phyloP scores from a whole-genome alignment of 2,113 vertebrate genomes.

The Leucosticte australis region DNA sequence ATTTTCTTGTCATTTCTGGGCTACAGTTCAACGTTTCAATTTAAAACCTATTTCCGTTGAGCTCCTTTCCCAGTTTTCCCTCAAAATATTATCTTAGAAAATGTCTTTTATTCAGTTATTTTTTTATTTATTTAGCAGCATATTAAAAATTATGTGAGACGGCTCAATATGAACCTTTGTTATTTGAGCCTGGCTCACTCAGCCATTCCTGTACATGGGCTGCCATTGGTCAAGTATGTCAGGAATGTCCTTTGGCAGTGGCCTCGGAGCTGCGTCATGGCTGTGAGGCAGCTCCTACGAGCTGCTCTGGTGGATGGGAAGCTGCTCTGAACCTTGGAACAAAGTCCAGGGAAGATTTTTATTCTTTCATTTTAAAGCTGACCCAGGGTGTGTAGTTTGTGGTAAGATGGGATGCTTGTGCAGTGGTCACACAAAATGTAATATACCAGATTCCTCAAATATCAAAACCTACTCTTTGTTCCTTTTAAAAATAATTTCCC shows the following conservation, averaged over 20 bases:
- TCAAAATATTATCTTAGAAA: conserved; percentile 59
- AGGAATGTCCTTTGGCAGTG: conserved; percentile 58
- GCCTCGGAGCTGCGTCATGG: neutral
- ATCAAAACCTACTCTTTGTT: neutral
- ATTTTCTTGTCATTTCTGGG: conserved; percentile 69
- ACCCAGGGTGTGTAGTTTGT: neutral
- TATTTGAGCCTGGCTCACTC: conserved; percentile 33
- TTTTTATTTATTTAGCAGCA: conserved; percentile 46
- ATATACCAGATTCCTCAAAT: neutral
- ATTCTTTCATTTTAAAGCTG: neutral
- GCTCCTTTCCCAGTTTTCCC: conserved; percentile 55
- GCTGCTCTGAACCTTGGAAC: neutral
- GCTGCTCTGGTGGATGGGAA: neutral
- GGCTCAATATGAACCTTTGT: conserved; percentile 16
- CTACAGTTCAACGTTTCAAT: conserved; percentile 61
- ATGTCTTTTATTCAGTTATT: neutral
- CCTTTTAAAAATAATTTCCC: neutral
- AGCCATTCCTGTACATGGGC: neutral
- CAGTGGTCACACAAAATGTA: neutral
- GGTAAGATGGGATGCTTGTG: neutral
- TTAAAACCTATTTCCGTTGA: conserved; percentile 57
- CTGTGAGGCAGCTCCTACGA: neutral
- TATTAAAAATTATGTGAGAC: conserved; percentile 25
- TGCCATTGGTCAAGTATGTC: conserved; percentile 41
- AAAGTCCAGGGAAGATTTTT: neutral